A percentile compares a stretch with the other conserved stretches of the same genome.
Evolutionary conservation across 2,888 invertebrate species (phyloP).

Genomic region (Drosophila sordidula): DNA sequence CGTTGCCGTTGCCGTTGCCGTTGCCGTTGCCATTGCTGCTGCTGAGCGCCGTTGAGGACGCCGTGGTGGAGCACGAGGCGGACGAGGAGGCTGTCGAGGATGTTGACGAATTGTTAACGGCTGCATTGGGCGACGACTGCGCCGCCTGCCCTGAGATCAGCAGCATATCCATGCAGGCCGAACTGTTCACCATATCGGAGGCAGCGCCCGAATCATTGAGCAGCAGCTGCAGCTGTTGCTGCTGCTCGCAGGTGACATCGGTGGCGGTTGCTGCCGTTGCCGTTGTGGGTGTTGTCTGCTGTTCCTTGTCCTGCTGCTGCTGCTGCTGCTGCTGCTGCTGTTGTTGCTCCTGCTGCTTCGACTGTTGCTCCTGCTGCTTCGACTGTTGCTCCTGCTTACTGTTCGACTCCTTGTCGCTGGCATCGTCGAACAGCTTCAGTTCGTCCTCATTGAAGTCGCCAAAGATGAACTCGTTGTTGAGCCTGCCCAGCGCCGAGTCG

Average conservation of each 20-base stretch:
- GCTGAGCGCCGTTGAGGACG: conserved; percentile 44
- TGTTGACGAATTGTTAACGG: conserved; percentile 55
- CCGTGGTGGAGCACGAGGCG: conserved; percentile 50
- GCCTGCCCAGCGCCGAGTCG: conserved; percentile 80
- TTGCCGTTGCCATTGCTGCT: conserved; percentile 19
- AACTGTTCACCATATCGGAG: conserved; percentile 72
- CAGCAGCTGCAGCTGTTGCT: conserved; percentile 40
- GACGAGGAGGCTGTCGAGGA: conserved; percentile 75
- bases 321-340: neutral
- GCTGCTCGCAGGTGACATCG: conserved; percentile 19
- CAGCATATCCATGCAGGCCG: conserved; percentile 72
- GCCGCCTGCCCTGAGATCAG: conserved; percentile 69
- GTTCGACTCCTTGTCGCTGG: conserved; percentile 29
- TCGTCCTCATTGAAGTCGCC: conserved; percentile 85
- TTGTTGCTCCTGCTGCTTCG: conserved; percentile 10
- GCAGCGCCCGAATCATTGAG: conserved; percentile 79
- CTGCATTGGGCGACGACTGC: conserved; percentile 80
- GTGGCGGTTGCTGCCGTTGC: conserved; percentile 19
- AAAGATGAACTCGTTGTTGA: conserved; percentile 91
- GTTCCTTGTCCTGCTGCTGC: conserved; percentile 10
- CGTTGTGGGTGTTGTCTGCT: conserved; percentile 27
- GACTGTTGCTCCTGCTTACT: conserved; percentile 8
- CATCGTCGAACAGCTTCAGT: conserved; percentile 80
- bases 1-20: conserved; percentile 56
- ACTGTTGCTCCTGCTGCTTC: conserved; percentile 10